phyloP scores from a whole-genome alignment of 1,140 invertebrate species.

The Proales similis region DNA sequence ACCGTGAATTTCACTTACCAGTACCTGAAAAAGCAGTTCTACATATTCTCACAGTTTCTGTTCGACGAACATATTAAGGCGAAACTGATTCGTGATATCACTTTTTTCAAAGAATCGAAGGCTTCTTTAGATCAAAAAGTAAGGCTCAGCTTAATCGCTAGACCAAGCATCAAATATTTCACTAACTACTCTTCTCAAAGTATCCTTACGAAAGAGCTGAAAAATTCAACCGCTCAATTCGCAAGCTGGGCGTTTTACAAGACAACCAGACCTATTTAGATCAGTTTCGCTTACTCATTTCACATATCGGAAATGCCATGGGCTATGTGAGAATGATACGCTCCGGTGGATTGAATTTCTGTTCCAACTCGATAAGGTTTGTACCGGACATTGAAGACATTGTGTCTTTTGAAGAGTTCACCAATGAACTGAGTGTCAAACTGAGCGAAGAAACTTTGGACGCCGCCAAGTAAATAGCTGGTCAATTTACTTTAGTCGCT shows the following conservation, averaged over 20 bases:
- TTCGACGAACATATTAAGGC: constrained; percentile 98
- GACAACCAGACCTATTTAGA: constrained; percentile 78
- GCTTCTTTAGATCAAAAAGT: constrained; percentile 55
- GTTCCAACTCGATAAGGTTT: constrained; percentile 79
- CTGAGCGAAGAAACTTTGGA: constrained; percentile 59
- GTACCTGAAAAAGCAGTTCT: constrained; percentile 85
- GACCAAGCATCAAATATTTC: background rate
- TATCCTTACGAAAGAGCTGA: constrained; percentile 80
- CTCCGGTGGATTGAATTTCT: constrained; percentile 83
- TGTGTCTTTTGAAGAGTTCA: constrained; percentile 59
- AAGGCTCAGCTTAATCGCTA: constrained; percentile 31
- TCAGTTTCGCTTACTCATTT: constrained; percentile 80
- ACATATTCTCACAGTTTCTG: constrained; percentile 90
- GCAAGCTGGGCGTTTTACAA: constrained; percentile 73
- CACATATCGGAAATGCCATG: constrained; percentile 90
- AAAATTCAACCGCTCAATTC: constrained; percentile 84
- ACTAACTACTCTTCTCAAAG: constrained; percentile 42
- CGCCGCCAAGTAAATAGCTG: constrained; percentile 57
- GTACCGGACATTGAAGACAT: constrained; percentile 72
- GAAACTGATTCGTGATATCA: constrained; percentile 77
- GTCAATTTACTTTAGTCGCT: background rate
- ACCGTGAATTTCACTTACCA: constrained; percentile 72
- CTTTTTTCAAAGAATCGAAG: constrained; percentile 62
- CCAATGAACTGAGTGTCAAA: constrained; percentile 54
- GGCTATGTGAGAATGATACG: constrained; percentile 88